Evolutionary conservation across 2,113 vertebrate genomes (phyloP).

Genomic region (Ceratotherium simum): DNA sequence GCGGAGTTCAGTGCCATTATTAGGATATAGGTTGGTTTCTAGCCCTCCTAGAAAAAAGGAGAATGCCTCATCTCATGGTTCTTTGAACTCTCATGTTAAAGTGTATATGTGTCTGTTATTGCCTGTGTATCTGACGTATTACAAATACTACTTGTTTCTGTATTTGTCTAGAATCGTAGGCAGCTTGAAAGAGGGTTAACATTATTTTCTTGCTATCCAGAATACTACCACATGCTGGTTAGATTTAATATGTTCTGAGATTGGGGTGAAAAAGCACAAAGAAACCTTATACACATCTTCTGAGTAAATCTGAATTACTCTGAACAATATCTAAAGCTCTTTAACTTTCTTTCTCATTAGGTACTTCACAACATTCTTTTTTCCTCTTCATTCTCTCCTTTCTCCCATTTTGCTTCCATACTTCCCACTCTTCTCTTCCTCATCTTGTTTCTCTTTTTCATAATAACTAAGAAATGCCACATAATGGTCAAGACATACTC

Average conservation of each 20-base stretch:
- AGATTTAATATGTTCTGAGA: neutral
- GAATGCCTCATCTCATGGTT: neutral
- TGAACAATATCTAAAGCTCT: neutral
- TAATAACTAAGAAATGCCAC: neutral
- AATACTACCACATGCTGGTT: neutral
- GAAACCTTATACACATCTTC: neutral
- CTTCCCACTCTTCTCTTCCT: neutral
- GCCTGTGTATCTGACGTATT: neutral
- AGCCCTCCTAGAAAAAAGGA: neutral
- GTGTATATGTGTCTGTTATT: neutral
- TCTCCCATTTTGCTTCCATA: neutral
- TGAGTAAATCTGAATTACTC: slow-evolving; percentile 22
- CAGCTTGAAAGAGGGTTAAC: neutral
- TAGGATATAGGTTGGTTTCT: neutral
- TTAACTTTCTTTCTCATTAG: neutral
- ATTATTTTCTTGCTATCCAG: neutral
- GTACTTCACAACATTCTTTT: neutral
- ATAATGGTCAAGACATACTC: neutral
- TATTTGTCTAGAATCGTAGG: neutral
- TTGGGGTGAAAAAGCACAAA: neutral
- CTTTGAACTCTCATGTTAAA: slow-evolving; percentile 24
- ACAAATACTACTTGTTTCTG: neutral
- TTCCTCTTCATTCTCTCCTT: neutral
- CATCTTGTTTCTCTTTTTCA: neutral
- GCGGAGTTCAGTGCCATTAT: neutral